Conservation (phyloP, 2,797 vertebrate genomes). For the Acrocephalus scirpaceus region DNA sequence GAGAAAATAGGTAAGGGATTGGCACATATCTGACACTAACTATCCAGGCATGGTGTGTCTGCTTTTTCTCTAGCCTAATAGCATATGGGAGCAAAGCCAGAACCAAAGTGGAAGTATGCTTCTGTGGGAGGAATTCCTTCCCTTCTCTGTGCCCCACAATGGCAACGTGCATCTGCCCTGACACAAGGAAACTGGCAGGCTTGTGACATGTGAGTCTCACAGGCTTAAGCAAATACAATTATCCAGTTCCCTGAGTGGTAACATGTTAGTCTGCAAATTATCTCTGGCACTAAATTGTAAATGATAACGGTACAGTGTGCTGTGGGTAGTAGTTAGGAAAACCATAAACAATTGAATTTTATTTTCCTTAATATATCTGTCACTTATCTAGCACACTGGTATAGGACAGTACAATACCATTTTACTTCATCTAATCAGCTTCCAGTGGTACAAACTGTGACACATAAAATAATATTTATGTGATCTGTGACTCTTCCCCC, state of each 20-base stretch:
- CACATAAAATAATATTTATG: neutral
- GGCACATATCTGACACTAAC: neutral
- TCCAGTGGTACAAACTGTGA: neutral
- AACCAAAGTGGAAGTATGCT: neutral
- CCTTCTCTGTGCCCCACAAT: accelerated
- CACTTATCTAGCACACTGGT: neutral
- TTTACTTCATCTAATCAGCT: neutral
- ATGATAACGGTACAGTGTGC: neutral
- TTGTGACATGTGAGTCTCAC: accelerated
- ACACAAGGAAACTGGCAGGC: neutral
- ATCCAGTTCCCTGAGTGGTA: neutral
- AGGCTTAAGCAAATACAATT: neutral
- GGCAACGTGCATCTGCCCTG: accelerated
- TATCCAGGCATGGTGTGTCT: neutral
- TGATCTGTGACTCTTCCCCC: neutral
- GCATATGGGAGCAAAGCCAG: neutral
- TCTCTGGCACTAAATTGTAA: neutral
- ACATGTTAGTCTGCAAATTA: neutral
- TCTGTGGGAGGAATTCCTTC: neutral
- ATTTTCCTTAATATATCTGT: neutral
- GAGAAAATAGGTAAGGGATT: neutral
- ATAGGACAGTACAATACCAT: neutral
- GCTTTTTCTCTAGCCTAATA: neutral
- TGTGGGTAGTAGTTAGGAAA: neutral
- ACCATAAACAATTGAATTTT: neutral